Evolutionary conservation across 2,888 invertebrate genomes (phyloP).

Genomic region (Sthenelais limicola): DNA sequence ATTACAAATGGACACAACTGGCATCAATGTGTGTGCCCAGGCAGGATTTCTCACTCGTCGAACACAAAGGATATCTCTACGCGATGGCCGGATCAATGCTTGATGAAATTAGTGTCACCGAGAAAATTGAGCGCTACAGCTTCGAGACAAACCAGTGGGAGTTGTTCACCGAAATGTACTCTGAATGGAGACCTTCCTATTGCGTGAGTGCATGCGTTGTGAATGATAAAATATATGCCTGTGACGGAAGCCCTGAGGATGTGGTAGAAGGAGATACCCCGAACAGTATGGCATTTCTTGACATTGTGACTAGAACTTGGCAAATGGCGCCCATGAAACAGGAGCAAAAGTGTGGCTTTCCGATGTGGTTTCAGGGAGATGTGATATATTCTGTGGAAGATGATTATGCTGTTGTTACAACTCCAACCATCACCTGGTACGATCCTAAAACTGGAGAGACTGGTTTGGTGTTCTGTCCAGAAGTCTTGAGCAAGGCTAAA

Average conservation of each 20-base stretch:
- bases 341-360: constrained; percentile 22
- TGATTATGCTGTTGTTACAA: constrained; percentile 26
- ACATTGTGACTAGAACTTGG: constrained; percentile 4
- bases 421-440: constrained; percentile 16
- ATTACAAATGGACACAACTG: constrained; percentile 13
- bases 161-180: constrained; percentile 1
- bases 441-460: neutral
- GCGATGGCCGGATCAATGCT: constrained; percentile 22
- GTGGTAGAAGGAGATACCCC: constrained; percentile 15
- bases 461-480: constrained; percentile 10
- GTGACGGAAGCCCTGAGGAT: constrained; percentile 32
- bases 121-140: constrained; percentile 22
- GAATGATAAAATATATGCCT: neutral
- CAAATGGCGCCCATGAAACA: neutral
- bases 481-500: constrained; percentile 20
- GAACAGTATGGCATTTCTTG: constrained; percentile 9
- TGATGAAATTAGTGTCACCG: constrained; percentile 16
- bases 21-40: constrained; percentile 18
- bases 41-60: constrained; percentile 5
- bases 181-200: constrained; percentile 14
- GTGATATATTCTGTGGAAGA: constrained; percentile 4
- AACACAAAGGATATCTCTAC: neutral
- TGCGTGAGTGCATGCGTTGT: constrained; percentile 32
- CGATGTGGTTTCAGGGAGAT: constrained; percentile 10
- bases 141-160: constrained; percentile 31